Evolutionary conservation across 1,140 invertebrate genomes (phyloP).

Genomic region (Diuraphis noxia): DNA sequence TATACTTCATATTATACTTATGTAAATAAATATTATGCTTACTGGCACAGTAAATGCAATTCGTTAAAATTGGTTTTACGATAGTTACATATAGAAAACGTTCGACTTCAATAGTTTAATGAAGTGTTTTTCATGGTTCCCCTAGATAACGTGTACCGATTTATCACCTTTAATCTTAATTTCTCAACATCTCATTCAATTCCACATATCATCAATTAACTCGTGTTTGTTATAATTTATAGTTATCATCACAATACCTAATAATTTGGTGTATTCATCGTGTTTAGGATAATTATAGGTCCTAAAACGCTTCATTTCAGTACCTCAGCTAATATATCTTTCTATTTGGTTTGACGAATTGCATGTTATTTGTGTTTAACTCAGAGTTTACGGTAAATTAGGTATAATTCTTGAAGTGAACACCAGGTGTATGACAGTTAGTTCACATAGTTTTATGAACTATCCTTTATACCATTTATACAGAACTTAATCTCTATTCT

Average conservation of each 20-base stretch:
- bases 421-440: neutral
- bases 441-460: constrained; percentile 57
- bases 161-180: too few species aligned
- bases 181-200: too few species aligned
- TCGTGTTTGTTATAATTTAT: too few species aligned
- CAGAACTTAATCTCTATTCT: constrained; percentile 58
- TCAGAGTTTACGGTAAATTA: neutral
- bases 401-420: neutral
- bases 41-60: neutral
- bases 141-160: too few species aligned
- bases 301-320: neutral
- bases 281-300: neutral
- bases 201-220: too few species aligned
- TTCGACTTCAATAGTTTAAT: neutral
- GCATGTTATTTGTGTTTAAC: neutral
- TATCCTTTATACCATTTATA: too few species aligned
- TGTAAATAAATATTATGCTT: neutral
- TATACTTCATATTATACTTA: neutral
- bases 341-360: neutral
- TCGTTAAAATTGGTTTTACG: neutral
- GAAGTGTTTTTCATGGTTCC: neutral
- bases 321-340: neutral
- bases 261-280: neutral
- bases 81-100: neutral
- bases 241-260: too few species aligned